These are phyloP conservation scores for Sycon ciliatum DNA, from an alignment of 37 sponge, comb jelly and placozoan species.

Conservation along the genomic window DNA sequence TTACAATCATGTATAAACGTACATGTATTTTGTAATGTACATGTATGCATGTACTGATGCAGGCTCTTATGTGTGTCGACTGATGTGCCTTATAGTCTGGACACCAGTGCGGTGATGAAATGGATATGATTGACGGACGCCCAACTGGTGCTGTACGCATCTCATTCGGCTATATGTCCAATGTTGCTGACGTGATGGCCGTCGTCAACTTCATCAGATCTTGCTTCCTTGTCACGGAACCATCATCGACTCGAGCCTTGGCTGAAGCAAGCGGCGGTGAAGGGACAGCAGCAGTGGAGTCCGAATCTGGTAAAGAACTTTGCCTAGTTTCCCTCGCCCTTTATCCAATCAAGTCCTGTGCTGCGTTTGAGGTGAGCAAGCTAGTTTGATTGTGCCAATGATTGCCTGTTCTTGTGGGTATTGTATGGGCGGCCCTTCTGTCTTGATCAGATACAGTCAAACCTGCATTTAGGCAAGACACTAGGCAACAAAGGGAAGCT, in stretches of 20 bases:
- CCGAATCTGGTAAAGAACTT: not conserved
- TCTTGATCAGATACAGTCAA: no score
- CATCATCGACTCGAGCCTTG: no score
- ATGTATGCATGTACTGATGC: not conserved
- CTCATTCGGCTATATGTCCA: constrained; percentile 84
- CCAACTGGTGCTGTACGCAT: constrained; percentile 83
- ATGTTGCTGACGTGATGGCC: constrained; percentile 23
- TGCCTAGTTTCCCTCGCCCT: constrained; percentile 18
- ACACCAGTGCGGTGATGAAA: constrained; percentile 74
- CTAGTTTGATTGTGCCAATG: not conserved
- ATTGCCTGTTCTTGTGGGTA: not conserved
- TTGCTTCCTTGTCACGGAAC: not conserved
- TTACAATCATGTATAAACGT: not conserved
- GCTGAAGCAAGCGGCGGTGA: no score
- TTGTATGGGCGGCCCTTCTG: no score
- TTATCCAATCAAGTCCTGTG: constrained; percentile 84
- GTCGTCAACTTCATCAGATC: not conserved
- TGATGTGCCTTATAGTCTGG: constrained; percentile 50
- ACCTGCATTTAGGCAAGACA: no score
- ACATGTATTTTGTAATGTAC: not conserved
- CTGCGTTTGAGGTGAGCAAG: not conserved
- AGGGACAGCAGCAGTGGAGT: no score
- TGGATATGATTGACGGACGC: constrained; percentile 67
- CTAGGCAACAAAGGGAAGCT: no score
- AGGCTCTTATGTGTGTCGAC: not conserved